These are phyloP conservation scores for Heloderma charlesbogerti DNA, from an alignment of 2,113 vertebrate genomes.

Conservation along the genomic window DNA sequence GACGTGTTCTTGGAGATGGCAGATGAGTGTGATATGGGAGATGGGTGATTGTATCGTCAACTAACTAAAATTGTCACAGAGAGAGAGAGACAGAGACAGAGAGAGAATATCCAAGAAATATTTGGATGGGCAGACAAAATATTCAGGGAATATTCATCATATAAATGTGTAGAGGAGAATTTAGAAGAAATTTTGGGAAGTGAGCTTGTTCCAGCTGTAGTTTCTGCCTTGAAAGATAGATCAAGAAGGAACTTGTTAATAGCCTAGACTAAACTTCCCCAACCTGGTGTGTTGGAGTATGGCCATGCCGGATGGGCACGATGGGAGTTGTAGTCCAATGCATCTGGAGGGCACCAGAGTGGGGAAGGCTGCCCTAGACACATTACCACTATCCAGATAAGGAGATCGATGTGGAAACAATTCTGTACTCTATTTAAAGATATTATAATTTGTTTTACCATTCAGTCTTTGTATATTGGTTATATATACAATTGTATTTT, in stretches of 20 bases:
- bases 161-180: neutral
- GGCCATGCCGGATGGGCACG: too few species aligned
- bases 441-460: too few species aligned
- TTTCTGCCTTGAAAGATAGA: neutral
- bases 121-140: too few species aligned
- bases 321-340: too few species aligned
- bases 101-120: too few species aligned
- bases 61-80: too few species aligned
- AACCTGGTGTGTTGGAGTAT: too few species aligned
- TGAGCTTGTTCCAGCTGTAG: neutral
- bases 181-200: neutral
- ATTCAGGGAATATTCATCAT: neutral
- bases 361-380: neutral
- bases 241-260: neutral
- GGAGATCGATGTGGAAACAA: neutral
- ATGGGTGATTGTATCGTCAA: neutral
- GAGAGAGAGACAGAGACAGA: too few species aligned
- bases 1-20: neutral
- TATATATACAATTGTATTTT: too few species aligned
- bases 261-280: neutral
- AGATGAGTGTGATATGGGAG: neutral
- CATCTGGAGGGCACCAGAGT: neutral
- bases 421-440: too few species aligned
- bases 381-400: neutral
- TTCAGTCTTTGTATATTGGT: too few species aligned